phyloP scores from a whole-genome alignment of 2,113 vertebrate genomes.

The Azemiops feae region DNA sequence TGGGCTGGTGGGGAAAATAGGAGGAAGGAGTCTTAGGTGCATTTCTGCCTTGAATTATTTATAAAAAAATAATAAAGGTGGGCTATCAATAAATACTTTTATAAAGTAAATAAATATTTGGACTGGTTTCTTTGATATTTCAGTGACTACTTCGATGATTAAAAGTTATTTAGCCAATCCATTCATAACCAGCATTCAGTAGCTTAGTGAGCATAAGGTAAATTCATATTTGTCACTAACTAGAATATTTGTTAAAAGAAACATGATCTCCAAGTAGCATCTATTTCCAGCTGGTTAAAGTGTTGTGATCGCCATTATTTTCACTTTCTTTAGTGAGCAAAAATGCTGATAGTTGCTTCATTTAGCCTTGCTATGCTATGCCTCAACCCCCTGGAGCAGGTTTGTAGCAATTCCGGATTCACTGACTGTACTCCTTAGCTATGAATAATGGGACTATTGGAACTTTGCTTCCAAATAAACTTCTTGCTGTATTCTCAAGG shows the following conservation, averaged over 20 bases:
- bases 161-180: neutral
- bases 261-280: neutral
- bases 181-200: neutral
- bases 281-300: neutral
- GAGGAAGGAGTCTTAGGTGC: neutral
- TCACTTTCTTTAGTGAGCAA: neutral
- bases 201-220: neutral
- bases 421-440: neutral
- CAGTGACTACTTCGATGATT: neutral
- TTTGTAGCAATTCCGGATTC: neutral
- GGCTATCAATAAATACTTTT: neutral
- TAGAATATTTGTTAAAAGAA: neutral
- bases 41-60: neutral
- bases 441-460: slow-evolving; percentile 25
- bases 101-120: neutral
- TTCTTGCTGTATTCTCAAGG: slow-evolving; percentile 4
- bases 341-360: slow-evolving; percentile 1
- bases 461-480: slow-evolving; percentile 9
- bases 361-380: neutral
- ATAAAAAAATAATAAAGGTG: neutral
- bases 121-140: neutral
- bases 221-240: neutral
- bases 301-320: neutral
- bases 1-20: neutral
- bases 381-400: neutral